Evolutionary conservation across 2,888 invertebrate genomes (phyloP).

Genomic region (Hoplodrina ambigua): DNA sequence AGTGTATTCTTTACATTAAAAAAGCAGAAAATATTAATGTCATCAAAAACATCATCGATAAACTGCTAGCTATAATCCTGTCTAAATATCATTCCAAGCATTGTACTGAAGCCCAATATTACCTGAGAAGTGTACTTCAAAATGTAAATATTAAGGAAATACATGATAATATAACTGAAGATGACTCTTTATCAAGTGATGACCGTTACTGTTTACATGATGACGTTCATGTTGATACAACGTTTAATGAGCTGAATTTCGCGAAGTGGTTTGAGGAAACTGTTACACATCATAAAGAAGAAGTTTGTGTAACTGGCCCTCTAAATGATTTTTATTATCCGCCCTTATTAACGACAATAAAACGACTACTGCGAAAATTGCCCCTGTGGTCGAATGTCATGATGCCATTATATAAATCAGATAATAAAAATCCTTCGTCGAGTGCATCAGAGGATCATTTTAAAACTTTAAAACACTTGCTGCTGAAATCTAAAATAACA

Average conservation of each 20-base stretch:
- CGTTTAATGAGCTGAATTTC: constrained; percentile 41
- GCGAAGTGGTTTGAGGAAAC: constrained; percentile 38
- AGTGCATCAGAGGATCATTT: constrained; percentile 43
- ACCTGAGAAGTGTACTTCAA: constrained; percentile 43
- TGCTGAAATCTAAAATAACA: constrained; percentile 39
- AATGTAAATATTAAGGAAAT: constrained; percentile 42
- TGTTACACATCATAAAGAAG: constrained; percentile 36
- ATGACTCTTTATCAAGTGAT: constrained; percentile 39
- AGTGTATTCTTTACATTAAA: constrained; percentile 43
- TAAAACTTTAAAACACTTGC: constrained; percentile 43
- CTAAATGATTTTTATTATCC: constrained; percentile 41
- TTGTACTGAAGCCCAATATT: constrained; percentile 41
- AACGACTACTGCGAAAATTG: constrained; percentile 42
- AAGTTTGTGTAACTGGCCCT: constrained; percentile 36
- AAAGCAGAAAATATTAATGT: constrained; percentile 36
- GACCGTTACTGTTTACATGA: constrained; percentile 42
- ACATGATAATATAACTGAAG: constrained; percentile 41
- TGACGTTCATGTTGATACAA: constrained; percentile 42
- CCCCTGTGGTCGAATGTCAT: constrained; percentile 42
- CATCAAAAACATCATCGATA: constrained; percentile 38
- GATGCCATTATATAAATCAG: constrained; percentile 38
- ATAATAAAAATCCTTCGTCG: constrained; percentile 42
- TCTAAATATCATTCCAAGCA: constrained; percentile 37
- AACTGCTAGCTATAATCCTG: constrained; percentile 36
- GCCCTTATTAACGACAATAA: constrained; percentile 38